Evolutionary conservation across 2,888 invertebrate species (phyloP), one percentile per base, ranked within the genome.

Genomic region (Acrocera orbiculus): DNA sequence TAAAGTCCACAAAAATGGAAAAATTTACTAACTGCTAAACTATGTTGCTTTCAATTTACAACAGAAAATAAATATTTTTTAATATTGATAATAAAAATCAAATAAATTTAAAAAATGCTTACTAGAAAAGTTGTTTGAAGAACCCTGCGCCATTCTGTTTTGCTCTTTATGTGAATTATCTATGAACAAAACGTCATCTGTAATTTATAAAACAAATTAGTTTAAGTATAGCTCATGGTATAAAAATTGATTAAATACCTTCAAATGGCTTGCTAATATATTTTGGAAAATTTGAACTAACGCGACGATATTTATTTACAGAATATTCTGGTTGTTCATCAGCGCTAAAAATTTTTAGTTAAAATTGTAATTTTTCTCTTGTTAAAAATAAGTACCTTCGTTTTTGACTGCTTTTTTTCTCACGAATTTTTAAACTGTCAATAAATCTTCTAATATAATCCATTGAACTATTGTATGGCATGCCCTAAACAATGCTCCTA

Each of bases 251-350:
- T n/a, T 27, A 34, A 27, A 37, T 37, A 48, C 46, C 53, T 44
- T 53, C 54, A 30, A 47, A 40, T 15, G 46, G 40, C 30, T 46
- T 46, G 24, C 44, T 41, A 27, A 50, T 51, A 37, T 50, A 40
- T 43, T 50, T 47, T 8, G 50, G 50, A 40, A 51, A 51, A 25
- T 44, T 46, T 38, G 47, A 49, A 7, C 48, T 49, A 17, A 53
- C 49, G 27, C 47, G 50, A 11, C 52, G 47, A 37, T 53, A 48
- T 41, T 56, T 56, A 16, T 48, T 45, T 35, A 46, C 43, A 7
- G 46, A 44, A 27, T 42, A 43, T n/a, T 44, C 43, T 26, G 44
- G 42, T 25, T 46, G 45, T 6, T 41, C 39, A 16, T 43, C 43
- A n/a, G 44, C 27, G 14, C 16, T 5, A 19, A n/a, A n/a, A n/a